Evolutionary conservation across 2,113 vertebrate species (phyloP).

Genomic region (Xiphophorus couchianus): DNA sequence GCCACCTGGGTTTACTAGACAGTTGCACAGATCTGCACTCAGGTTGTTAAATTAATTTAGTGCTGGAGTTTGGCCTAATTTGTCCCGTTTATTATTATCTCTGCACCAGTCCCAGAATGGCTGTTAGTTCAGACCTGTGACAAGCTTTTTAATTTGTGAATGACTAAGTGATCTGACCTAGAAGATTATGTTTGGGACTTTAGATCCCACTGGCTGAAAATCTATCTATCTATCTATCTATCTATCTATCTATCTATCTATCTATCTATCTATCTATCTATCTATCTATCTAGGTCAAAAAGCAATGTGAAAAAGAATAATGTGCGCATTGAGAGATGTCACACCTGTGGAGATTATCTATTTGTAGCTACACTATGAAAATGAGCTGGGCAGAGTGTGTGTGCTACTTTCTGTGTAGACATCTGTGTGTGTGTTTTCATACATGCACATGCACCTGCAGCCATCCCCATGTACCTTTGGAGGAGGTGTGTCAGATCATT

Average conservation of each 20-base stretch:
- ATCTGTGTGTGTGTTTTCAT: not conserved
- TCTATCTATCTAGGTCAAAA: conserved; percentile 36
- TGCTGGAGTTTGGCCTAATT: conserved; percentile 60
- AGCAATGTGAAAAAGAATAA: conserved; percentile 43
- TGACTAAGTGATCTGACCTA: conserved; percentile 62
- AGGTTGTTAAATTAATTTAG: conserved; percentile 50
- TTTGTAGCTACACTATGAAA: conserved; percentile 55
- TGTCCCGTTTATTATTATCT: conserved; percentile 66
- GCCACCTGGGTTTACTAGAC: conserved; percentile 37
- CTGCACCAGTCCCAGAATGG: conserved; percentile 54
- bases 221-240: not conserved
- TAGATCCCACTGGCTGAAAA: conserved; percentile 39
- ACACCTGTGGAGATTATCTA: conserved; percentile 42
- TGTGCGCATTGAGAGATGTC: conserved; percentile 39
- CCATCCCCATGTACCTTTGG: not conserved
- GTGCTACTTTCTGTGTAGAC: not conserved
- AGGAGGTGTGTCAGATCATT: conserved; percentile 37
- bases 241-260: not conserved
- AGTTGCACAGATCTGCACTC: conserved; percentile 10
- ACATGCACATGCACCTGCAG: conserved; percentile 11
- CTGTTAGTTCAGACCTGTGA: conserved; percentile 54
- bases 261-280: conserved; percentile 12
- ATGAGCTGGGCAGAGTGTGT: conserved; percentile 26
- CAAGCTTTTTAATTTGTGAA: conserved; percentile 69
- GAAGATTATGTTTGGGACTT: conserved; percentile 22